A percentile compares a stretch with the other conserved stretches of the same genome.
Conservation (phyloP, 2,113 vertebrate genomes). For the Salvelinus sp. region DNA sequence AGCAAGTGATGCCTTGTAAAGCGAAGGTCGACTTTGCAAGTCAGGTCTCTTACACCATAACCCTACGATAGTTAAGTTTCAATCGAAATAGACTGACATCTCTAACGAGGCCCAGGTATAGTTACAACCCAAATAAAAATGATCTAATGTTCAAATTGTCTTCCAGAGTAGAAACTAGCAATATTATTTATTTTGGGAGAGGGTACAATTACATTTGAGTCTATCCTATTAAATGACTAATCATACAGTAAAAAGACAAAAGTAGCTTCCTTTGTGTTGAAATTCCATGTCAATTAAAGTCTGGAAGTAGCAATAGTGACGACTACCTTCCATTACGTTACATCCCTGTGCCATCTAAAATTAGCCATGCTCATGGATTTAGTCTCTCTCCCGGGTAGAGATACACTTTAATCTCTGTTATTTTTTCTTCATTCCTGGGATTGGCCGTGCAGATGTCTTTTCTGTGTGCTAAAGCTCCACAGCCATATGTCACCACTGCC, state of each 20-base stretch:
- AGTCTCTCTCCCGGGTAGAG: slow-evolving; percentile 14
- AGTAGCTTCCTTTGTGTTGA: background rate
- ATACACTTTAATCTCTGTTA: slow-evolving; percentile 49
- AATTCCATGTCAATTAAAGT: background rate
- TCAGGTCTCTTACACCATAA: background rate
- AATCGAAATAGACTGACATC: slow-evolving; percentile 10
- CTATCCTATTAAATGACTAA: background rate
- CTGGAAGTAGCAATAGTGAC: background rate
- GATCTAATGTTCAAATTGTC: background rate
- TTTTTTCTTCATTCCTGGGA: slow-evolving; percentile 45
- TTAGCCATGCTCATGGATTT: slow-evolving; percentile 22
- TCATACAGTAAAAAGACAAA: background rate
- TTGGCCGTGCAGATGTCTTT: slow-evolving; percentile 47
- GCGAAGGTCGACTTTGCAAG: background rate
- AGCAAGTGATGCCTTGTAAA: slow-evolving; percentile 2
- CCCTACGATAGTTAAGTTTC: background rate
- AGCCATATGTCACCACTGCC: slow-evolving; percentile 56
- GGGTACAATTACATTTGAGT: background rate
- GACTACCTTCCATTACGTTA: background rate
- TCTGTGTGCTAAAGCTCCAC: slow-evolving; percentile 41
- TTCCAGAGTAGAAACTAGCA: background rate
- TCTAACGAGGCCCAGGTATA: background rate
- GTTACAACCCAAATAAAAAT: too few relatives aligned
- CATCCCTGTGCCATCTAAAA: slow-evolving; percentile 12
- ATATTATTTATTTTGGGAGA: background rate